These are phyloP conservation scores for Cricetomys ansorgei DNA, from an alignment of 2,113 vertebrate species.

Conservation along the genomic window DNA sequence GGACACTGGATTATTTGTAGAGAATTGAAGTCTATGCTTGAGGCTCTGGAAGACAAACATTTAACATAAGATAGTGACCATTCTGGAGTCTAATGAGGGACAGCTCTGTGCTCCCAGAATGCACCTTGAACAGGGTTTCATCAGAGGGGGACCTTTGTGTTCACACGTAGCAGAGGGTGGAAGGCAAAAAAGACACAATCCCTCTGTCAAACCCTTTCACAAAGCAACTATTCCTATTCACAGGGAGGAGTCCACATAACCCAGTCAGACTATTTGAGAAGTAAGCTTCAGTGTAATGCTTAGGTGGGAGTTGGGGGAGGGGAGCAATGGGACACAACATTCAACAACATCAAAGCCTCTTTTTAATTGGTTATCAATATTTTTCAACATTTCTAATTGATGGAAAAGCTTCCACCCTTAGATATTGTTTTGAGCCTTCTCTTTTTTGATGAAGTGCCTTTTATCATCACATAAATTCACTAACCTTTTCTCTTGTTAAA, in stretches of 20 bases:
- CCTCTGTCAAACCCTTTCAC: neutral
- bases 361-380: neutral
- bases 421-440: neutral
- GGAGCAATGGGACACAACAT: too few relatives aligned
- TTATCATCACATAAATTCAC: neutral
- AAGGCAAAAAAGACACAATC: neutral
- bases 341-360: neutral
- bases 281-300: neutral
- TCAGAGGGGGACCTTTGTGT: neutral
- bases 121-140: neutral
- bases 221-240: neutral
- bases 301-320: too few relatives aligned
- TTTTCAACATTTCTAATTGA: neutral
- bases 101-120: neutral
- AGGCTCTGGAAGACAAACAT: neutral
- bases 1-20: neutral
- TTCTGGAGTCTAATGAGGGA: neutral
- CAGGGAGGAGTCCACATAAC: neutral
- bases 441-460: neutral
- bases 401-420: neutral
- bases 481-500: neutral
- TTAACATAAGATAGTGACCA: neutral
- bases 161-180: neutral
- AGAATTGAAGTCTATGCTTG: neutral
- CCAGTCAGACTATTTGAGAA: neutral